A percentile compares a stretch with the other conserved stretches of the same genome.
Conservation (phyloP, 1,140 invertebrate genomes). For the Drosophila grimshawi region DNA sequence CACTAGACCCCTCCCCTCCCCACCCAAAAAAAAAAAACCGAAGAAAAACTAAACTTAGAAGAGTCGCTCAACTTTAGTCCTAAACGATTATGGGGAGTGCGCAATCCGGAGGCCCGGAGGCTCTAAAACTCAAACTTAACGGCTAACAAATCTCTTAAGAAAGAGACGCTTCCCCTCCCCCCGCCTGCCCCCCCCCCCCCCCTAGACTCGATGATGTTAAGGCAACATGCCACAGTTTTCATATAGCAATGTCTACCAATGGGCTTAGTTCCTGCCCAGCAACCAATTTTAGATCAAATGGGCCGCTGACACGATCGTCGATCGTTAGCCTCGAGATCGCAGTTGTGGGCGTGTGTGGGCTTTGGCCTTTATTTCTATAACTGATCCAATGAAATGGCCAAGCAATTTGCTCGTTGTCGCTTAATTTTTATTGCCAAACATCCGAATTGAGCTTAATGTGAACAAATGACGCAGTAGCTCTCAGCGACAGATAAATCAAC, state of each 20-base stretch:
- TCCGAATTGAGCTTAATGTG: constrained; percentile 57
- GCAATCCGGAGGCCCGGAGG: constrained; percentile 39
- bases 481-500: constrained; percentile 33
- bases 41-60: constrained; percentile 7
- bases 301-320: constrained; percentile 69
- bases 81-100: constrained; percentile 63
- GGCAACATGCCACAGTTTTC: constrained; percentile 61
- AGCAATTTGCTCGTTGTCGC: constrained; percentile 48
- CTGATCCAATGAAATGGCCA: constrained; percentile 38
- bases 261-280: constrained; percentile 12
- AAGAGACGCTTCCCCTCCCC: too few species aligned
- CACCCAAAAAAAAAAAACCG: too few species aligned
- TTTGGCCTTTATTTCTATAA: constrained; percentile 35
- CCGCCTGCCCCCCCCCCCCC: background rate
- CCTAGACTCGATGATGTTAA: constrained; percentile 40
- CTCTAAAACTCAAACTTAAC: constrained; percentile 8
- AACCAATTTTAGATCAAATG: constrained; percentile 65
- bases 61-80: constrained; percentile 40
- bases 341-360: constrained; percentile 56
- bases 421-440: constrained; percentile 67
- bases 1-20: constrained; percentile 2
- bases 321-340: constrained; percentile 41
- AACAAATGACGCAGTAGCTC: constrained; percentile 46
- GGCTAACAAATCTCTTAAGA: constrained; percentile 16
- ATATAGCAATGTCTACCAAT: constrained; percentile 40